Conservation (phyloP, 2,113 vertebrate species). For the Psilopogon haemacephalus region DNA sequence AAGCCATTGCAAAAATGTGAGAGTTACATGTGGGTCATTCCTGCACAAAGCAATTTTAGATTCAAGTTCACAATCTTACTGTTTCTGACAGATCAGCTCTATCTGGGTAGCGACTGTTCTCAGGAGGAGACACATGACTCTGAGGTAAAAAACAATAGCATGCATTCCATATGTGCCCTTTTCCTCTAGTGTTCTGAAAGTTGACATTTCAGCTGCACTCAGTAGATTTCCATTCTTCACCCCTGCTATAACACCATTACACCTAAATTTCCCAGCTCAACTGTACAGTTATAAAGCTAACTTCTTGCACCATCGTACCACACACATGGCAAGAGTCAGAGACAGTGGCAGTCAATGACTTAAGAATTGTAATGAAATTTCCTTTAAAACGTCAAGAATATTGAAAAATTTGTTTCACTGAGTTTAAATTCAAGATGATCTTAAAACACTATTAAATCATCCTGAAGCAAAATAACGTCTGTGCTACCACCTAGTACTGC, state of each 20-base stretch:
- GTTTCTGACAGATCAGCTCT: background rate
- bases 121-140: accelerated
- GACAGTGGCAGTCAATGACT: background rate
- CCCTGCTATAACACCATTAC: background rate
- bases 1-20: background rate
- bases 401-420: background rate
- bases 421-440: background rate
- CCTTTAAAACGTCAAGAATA: background rate
- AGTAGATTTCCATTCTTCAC: background rate
- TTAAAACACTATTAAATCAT: background rate
- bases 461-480: background rate
- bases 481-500: background rate
- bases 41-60: background rate
- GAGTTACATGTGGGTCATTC: background rate
- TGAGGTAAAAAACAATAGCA: background rate
- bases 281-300: background rate
- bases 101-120: background rate
- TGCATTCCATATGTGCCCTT: accelerated
- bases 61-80: background rate
- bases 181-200: background rate
- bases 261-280: background rate
- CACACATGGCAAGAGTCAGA: accelerated
- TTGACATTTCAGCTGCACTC: background rate
- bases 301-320: background rate
- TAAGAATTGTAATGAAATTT: background rate